A percentile compares a stretch with the other conserved stretches of the same genome.
Evolutionary conservation across 2,888 invertebrate genomes (phyloP).

Genomic region (Melieria picta): DNA sequence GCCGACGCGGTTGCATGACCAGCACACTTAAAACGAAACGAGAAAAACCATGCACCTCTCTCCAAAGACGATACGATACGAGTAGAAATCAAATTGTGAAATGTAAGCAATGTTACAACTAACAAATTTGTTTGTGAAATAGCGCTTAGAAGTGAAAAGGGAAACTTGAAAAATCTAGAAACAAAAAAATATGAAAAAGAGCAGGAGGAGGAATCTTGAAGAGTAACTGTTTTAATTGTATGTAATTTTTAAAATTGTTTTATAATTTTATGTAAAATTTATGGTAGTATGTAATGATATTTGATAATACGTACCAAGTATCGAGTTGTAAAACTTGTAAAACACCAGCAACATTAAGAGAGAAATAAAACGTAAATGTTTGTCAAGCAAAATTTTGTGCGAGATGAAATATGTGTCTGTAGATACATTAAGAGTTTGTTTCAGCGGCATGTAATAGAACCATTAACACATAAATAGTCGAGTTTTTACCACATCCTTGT

Average conservation of each 20-base stretch:
- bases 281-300: constrained; percentile 14
- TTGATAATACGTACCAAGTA: constrained; percentile 3
- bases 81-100: constrained; percentile 22
- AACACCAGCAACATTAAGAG: constrained; percentile 20
- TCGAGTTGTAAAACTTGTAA: constrained; percentile 24
- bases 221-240: constrained; percentile 13
- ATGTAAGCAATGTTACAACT: constrained; percentile 15
- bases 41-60: constrained; percentile 2
- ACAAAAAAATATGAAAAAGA: constrained; percentile 3
- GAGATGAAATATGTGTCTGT: not conserved
- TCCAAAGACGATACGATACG: constrained; percentile 14
- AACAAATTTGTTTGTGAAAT: constrained; percentile 13
- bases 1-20: too few relatives aligned
- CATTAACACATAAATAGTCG: too few relatives aligned
- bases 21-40: constrained; percentile 4
- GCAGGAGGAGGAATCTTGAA: not conserved
- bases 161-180: constrained; percentile 12
- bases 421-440: not conserved
- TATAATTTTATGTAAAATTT: constrained; percentile 29
- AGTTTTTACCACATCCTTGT: too few relatives aligned
- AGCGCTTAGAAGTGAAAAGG: constrained; percentile 13
- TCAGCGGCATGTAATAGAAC: too few relatives aligned
- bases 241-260: constrained; percentile 24
- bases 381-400: constrained; percentile 4
- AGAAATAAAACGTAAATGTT: constrained; percentile 12